Conservation (phyloP, 2,888 invertebrate genomes). For the Acrobasis repandana region DNA sequence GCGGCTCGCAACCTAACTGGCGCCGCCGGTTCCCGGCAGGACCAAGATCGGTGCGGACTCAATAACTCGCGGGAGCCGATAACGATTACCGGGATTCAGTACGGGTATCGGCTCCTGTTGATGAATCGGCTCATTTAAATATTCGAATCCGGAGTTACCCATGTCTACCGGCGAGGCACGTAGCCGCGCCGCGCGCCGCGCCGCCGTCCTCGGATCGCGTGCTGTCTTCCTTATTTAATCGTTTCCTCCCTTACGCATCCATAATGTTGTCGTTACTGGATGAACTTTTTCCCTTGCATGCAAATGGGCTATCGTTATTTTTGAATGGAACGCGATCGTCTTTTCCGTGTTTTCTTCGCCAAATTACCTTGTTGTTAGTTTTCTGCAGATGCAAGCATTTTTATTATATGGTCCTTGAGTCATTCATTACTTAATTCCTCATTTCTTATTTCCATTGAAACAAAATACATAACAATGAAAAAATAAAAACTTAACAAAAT, state of each 20-base stretch:
- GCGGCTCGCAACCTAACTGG: too few species aligned
- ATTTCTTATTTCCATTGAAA: too few species aligned
- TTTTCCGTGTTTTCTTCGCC: slow-evolving; percentile 9
- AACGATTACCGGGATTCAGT: too few species aligned
- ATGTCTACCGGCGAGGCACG: slow-evolving; percentile 33
- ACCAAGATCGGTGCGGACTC: too few species aligned
- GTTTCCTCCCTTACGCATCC: slow-evolving; percentile 43
- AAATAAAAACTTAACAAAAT: background rate
- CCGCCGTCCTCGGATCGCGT: slow-evolving; percentile 63
- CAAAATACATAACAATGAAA: background rate
- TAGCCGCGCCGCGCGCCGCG: slow-evolving; percentile 59
- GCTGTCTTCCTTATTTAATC: slow-evolving; percentile 66
- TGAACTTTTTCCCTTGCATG: slow-evolving; percentile 25
- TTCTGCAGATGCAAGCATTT: background rate
- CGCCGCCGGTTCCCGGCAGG: too few species aligned
- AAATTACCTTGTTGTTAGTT: background rate
- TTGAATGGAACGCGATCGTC: slow-evolving; percentile 4
- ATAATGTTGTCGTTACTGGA: slow-evolving; percentile 31
- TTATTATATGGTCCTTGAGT: too few species aligned
- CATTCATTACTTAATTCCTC: too few species aligned
- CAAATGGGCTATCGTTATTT: slow-evolving; percentile 9
- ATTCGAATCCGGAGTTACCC: too few species aligned
- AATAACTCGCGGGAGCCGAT: too few species aligned
- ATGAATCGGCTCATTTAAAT: too few species aligned
- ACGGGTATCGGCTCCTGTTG: too few species aligned